These are phyloP conservation scores for Drosophila affinis DNA, from an alignment of 2,888 invertebrate genomes.

Conservation along the genomic window DNA sequence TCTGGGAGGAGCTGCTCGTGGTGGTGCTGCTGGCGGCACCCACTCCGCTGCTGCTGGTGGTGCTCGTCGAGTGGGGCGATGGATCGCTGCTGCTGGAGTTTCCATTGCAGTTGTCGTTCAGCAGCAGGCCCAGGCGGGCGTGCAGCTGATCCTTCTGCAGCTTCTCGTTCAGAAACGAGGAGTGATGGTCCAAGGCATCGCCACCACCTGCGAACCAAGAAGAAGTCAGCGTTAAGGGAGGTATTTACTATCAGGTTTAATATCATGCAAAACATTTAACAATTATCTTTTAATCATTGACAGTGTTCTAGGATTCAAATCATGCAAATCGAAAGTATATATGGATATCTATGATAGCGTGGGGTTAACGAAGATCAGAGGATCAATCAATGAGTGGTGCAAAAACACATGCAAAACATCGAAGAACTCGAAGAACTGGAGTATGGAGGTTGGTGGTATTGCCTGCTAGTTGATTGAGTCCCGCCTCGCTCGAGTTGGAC, in stretches of 20 bases:
- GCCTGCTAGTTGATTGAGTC: slow-evolving; percentile 93
- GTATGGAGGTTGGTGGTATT: slow-evolving; percentile 68
- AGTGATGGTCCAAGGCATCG: slow-evolving; percentile 69
- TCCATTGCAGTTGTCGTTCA: slow-evolving; percentile 74
- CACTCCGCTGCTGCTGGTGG: slow-evolving; percentile 55
- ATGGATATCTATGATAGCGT: not conserved
- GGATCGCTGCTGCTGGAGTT: slow-evolving; percentile 72
- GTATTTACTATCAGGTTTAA: not conserved
- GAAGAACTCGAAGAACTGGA: not conserved
- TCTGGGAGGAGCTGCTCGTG: slow-evolving; percentile 73
- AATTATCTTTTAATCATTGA: not conserved
- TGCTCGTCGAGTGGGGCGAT: slow-evolving; percentile 62
- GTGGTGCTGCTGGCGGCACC: slow-evolving; percentile 42
- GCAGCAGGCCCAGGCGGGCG: slow-evolving; percentile 79
- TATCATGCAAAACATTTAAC: slow-evolving; percentile 21
- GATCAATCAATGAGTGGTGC: slow-evolving; percentile 23
- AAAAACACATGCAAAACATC: slow-evolving; percentile 34
- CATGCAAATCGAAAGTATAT: not conserved
- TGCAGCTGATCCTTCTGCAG: slow-evolving; percentile 82
- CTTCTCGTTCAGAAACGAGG: slow-evolving; percentile 71
- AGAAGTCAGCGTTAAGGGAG: not conserved
- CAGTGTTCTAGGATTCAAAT: not conserved
- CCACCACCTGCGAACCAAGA: slow-evolving; percentile 66
- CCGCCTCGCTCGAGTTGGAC: slow-evolving; percentile 88
- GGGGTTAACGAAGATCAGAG: not conserved